Evolutionary conservation across 2,888 invertebrate genomes (phyloP), one percentile per base, ranked within the genome.

Genomic region (Torymus aiolomorphi): DNA sequence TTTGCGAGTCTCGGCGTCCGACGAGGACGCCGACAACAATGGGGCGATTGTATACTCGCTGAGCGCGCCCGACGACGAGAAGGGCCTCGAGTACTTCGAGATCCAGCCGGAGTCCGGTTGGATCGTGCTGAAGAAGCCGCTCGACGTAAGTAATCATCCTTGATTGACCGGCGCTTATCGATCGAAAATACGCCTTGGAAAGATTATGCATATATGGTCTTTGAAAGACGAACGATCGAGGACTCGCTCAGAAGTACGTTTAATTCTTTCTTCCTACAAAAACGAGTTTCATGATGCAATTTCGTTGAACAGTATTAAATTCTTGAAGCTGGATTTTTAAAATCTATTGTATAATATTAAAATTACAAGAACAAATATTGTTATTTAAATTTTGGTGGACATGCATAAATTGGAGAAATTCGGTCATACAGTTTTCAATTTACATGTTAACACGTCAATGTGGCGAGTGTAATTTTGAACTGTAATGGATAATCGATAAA

Each of bases 61-160:
- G 86, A 97, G 96, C 86, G 96, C 97, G 59, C 96, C 97, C 1
- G 97, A 97, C 90, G 95, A 96, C 13, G 94, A 95, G 74, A 97
- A 97, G 91, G 86, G 86, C 65, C 93, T 98, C 88, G 97, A 97
- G 89, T 97, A 98, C 92, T 99, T 99, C 91, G 96, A 96, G 91
- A 97, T 99, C 86, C 98, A 98, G 92, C 95, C 97, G 85, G 97
- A 98, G 90, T 97, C 97, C 87, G 98, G 98, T 89, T 98, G 98
- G 97, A 98, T 98, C 89, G 96, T 97, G 81, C 92, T 98, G 87
- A 97, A 96, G 92, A 97, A 97, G 91, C 97, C 97, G 76, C 93
- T 98, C 89, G 97, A 97, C 94, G 97, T 97, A 96, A 97, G 97
- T 97, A 93, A 93, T 93, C 18, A 31, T n/a, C 56, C 14, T 66